Evolutionary conservation across 2,113 vertebrate genomes (phyloP).

Genomic region (Camelus bactrianus): DNA sequence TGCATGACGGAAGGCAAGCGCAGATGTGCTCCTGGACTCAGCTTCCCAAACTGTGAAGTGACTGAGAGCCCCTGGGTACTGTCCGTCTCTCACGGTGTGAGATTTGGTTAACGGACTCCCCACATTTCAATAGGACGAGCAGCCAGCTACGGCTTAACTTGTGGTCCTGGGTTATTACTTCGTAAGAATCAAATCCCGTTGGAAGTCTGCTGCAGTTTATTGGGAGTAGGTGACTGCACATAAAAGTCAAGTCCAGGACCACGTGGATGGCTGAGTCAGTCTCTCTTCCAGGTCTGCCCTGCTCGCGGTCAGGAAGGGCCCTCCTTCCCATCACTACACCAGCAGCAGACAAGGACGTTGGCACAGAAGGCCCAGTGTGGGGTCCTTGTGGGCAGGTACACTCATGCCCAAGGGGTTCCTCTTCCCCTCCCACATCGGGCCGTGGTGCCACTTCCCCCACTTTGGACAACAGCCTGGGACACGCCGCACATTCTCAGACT

Average conservation of each 20-base stretch:
- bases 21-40: background rate
- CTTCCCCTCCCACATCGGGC: background rate
- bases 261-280: fast-evolving
- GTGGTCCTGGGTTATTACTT: background rate
- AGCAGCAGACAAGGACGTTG: background rate
- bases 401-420: fast-evolving
- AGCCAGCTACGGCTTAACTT: background rate
- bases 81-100: fast-evolving
- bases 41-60: background rate
- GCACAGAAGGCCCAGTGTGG: fast-evolving
- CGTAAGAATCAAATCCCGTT: fast-evolving
- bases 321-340: background rate
- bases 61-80: background rate
- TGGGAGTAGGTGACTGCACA: too few species aligned
- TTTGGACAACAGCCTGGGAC: background rate
- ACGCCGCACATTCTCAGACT: too few species aligned
- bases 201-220: background rate
- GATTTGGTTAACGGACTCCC: background rate
- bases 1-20: background rate
- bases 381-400: background rate
- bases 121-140: background rate
- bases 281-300: background rate
- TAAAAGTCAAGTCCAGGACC: background rate
- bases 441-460: background rate
- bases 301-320: too few species aligned